Conservation (phyloP, 2,797 vertebrate species). For the Sebastes hopkinsi region DNA sequence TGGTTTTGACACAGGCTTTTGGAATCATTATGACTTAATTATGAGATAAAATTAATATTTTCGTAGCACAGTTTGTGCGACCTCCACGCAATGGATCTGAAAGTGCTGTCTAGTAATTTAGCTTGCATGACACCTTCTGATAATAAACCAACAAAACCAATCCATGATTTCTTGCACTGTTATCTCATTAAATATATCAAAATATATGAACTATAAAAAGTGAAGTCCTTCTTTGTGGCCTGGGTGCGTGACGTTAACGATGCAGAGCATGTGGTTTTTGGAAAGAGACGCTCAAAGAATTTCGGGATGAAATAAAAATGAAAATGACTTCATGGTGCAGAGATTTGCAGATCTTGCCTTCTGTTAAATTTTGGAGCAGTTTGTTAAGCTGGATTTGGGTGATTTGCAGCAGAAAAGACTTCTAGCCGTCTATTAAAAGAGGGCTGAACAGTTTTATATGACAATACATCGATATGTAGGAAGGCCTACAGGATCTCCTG, state of each 20-base stretch:
- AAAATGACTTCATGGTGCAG: neutral
- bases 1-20: neutral
- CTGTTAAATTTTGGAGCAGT: neutral
- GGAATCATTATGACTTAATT: neutral
- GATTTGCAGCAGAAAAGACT: neutral
- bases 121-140: neutral
- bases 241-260: neutral
- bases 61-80: neutral
- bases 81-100: neutral
- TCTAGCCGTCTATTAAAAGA: neutral
- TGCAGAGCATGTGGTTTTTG: neutral
- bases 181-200: neutral
- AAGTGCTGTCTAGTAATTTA: neutral
- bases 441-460: neutral
- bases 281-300: neutral
- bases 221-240: neutral
- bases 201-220: neutral
- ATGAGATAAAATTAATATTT: neutral
- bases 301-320: neutral
- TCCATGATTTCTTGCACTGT: neutral
- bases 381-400: neutral
- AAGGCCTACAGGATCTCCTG: neutral
- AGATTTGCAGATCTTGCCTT: neutral
- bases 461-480: neutral
- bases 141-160: neutral